Conservation (phyloP, 2,113 vertebrate genomes). For the Syngnathus scovelli region DNA sequence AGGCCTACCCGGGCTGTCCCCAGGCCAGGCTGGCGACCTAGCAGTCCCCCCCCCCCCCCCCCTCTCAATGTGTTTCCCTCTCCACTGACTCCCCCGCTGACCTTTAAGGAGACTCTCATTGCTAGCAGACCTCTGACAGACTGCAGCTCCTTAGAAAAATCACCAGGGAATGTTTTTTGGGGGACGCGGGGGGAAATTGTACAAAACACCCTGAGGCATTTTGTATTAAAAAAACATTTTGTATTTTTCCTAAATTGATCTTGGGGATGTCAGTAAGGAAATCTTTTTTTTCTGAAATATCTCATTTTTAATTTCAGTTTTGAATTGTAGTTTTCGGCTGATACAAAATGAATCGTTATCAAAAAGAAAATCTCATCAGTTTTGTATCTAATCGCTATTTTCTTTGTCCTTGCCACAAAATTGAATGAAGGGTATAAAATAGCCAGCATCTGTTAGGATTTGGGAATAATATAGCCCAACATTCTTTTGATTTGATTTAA, state of each 20-base stretch:
- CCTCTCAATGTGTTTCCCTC: conserved; percentile 14
- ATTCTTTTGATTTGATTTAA: background rate
- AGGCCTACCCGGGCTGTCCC: conserved; percentile 47
- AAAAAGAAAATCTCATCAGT: background rate
- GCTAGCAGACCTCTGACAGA: conserved; percentile 42
- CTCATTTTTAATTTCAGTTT: background rate
- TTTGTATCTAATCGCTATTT: background rate
- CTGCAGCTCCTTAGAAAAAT: conserved; percentile 33
- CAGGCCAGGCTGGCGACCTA: conserved; percentile 43
- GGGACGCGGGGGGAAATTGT: background rate
- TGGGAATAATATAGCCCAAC: background rate
- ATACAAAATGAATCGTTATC: background rate
- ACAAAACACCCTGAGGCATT: background rate
- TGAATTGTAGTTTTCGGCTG: background rate
- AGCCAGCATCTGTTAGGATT: background rate
- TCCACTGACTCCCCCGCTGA: conserved; percentile 35
- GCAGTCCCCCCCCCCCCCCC: conserved; percentile 12
- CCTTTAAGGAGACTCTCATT: conserved; percentile 45
- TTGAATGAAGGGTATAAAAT: too few relatives aligned
- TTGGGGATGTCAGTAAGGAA: background rate
- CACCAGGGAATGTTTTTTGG: background rate
- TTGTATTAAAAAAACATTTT: conserved; percentile 4
- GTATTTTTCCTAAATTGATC: background rate
- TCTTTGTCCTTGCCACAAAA: too few relatives aligned
- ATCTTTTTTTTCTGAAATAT: background rate